Evolutionary conservation across 2,797 vertebrate genomes (phyloP).

Genomic region (Cetoscarus ocellatus): DNA sequence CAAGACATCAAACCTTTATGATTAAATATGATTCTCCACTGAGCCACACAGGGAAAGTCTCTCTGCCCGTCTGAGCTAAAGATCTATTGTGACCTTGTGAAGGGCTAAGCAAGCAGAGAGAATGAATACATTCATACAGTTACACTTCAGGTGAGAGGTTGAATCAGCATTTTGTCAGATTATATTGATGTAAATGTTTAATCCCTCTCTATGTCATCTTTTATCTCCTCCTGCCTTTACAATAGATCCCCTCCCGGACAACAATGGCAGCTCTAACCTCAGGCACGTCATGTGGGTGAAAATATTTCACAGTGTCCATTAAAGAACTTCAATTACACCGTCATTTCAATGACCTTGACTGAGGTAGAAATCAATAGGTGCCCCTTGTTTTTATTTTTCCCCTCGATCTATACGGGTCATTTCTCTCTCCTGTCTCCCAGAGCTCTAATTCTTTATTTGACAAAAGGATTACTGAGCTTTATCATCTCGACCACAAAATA

Average conservation of each 20-base stretch:
- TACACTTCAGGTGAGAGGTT: constrained; percentile 7
- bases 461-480: constrained; percentile 52
- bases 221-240: constrained; percentile 28
- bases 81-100: constrained; percentile 63
- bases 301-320: constrained; percentile 65
- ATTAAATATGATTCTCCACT: constrained; percentile 35
- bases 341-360: constrained; percentile 76
- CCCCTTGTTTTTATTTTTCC: constrained; percentile 29
- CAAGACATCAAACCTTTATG: constrained; percentile 34
- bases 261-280: constrained; percentile 38
- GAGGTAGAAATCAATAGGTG: constrained; percentile 70
- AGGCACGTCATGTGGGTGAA: constrained; percentile 33
- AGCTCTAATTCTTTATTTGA: constrained; percentile 52
- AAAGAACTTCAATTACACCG: constrained; percentile 69
- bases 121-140: constrained; percentile 40
- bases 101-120: constrained; percentile 44
- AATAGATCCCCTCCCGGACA: constrained; percentile 19
- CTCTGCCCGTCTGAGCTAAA: constrained; percentile 46
- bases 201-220: constrained; percentile 32
- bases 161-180: constrained; percentile 59
- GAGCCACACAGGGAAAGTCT: constrained; percentile 26
- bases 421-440: background rate
- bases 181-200: constrained; percentile 54
- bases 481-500: constrained; percentile 57
- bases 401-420: constrained; percentile 41